A percentile compares a stretch with the other conserved stretches of the same genome.
Conservation (phyloP, 2,888 invertebrate species). For the Bugula neritina region DNA sequence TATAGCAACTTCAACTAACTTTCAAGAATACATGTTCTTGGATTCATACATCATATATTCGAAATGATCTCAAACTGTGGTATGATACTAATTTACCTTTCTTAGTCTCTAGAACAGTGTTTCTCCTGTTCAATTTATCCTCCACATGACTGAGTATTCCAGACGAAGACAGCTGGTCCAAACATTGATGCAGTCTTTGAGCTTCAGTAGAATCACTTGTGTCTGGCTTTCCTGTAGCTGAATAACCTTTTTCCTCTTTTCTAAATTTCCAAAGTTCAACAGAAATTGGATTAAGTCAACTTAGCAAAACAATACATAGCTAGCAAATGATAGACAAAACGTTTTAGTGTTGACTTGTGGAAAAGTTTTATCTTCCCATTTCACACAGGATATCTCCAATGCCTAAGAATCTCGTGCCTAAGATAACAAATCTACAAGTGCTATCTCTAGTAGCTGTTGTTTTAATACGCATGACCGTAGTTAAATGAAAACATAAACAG, state of each 20-base stretch:
- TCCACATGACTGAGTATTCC: not conserved
- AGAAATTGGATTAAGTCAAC: not conserved
- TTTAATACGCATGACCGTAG: not conserved
- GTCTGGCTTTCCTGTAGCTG: not conserved
- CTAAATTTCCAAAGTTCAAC: not conserved
- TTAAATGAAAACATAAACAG: too few species aligned
- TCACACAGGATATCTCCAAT: too few species aligned
- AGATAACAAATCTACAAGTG: not conserved
- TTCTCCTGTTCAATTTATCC: conserved; percentile 9
- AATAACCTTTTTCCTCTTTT: not conserved
- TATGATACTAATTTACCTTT: conserved; percentile 6
- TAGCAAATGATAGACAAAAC: not conserved
- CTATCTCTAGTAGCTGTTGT: too few species aligned
- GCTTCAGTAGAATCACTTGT: not conserved
- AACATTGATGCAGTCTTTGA: not conserved
- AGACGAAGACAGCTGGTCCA: not conserved
- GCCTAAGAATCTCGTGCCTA: too few species aligned
- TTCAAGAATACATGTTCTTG: too few species aligned
- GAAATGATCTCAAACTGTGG: too few species aligned
- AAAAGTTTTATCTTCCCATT: too few species aligned
- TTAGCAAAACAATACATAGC: not conserved
- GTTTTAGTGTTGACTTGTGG: too few species aligned
- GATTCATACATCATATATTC: too few species aligned
- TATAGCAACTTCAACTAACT: too few species aligned
- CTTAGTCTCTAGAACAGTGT: conserved; percentile 6